Percentiles rank a stretch among this genome's conserved stretches.
These are phyloP conservation scores for Trissolcus japonicus DNA, from an alignment of 2,888 invertebrate genomes.

Conservation along the genomic window DNA sequence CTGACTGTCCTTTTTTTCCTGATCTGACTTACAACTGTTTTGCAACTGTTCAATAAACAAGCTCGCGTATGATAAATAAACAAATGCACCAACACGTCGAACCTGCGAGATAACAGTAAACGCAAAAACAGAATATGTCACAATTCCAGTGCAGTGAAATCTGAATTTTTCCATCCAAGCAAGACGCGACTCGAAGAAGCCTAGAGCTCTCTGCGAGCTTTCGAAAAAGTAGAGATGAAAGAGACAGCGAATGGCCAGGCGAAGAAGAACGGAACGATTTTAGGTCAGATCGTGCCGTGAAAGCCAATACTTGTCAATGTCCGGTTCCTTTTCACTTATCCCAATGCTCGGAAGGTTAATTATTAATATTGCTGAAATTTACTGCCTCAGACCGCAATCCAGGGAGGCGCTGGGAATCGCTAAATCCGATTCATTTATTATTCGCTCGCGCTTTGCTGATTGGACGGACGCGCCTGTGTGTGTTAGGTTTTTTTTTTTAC, in stretches of 20 bases:
- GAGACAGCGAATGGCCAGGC: conserved; percentile 51
- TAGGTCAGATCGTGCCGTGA: conserved; percentile 75
- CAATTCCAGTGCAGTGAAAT: conserved; percentile 73
- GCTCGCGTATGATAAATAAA: conserved; percentile 28
- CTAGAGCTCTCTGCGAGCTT: conserved; percentile 29
- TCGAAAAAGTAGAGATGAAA: conserved; percentile 57
- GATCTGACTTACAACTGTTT: conserved; percentile 19
- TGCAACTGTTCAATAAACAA: conserved; percentile 31
- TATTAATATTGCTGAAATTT: conserved; percentile 43
- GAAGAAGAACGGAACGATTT: conserved; percentile 68
- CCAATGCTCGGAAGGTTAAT: conserved; percentile 30
- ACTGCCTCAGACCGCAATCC: conserved; percentile 11
- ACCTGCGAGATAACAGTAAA: conserved; percentile 19
- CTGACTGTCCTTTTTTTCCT: neutral
- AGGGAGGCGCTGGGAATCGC: conserved; percentile 1
- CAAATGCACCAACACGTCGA: conserved; percentile 3
- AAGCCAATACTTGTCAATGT: conserved; percentile 69
- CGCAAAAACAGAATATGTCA: conserved; percentile 64
- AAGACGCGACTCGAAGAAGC: conserved; percentile 26
- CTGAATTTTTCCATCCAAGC: conserved; percentile 68
- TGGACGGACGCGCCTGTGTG: neutral
- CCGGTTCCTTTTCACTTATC: conserved; percentile 59
- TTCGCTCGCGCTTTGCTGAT: conserved; percentile 5
- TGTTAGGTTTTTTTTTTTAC: conserved; percentile 3
- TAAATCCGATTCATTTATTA: conserved; percentile 23